Conservation (phyloP, 2,113 vertebrate genomes). For the Phalacrocorax brasilianus region DNA sequence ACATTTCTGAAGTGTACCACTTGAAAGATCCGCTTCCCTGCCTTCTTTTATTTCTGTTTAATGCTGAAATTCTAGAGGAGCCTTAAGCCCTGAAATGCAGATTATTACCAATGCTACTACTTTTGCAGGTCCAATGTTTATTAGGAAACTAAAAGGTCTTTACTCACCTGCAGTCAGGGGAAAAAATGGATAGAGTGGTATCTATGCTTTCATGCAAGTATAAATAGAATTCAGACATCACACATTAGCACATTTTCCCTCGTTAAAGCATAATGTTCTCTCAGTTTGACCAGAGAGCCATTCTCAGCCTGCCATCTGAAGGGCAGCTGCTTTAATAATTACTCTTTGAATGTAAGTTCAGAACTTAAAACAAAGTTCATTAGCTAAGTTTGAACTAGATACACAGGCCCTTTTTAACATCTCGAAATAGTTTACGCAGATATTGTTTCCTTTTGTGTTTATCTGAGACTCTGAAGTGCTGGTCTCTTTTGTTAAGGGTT, state of each 20-base stretch:
- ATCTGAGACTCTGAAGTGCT: neutral
- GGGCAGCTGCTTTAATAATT: neutral
- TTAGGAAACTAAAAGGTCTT: neutral
- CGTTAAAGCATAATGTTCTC: neutral
- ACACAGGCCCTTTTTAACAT: neutral
- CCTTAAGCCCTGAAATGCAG: neutral
- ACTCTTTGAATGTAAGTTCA: neutral
- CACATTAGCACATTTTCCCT: neutral
- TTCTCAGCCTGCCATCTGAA: neutral
- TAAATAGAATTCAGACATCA: neutral
- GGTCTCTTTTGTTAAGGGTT: conserved; percentile 5
- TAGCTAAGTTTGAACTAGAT: neutral
- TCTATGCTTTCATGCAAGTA: neutral
- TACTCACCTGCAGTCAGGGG: neutral
- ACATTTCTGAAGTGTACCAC: neutral
- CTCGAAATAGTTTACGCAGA: neutral
- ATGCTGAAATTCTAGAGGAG: neutral
- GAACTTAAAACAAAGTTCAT: neutral
- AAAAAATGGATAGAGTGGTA: neutral
- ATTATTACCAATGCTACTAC: neutral
- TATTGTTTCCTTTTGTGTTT: neutral
- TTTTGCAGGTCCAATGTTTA: neutral
- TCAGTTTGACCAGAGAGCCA: neutral
- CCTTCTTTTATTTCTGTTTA: neutral
- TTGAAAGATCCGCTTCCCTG: neutral